These are phyloP conservation scores for Neosalanx taihuensis DNA, from an alignment of 2,797 vertebrate species.

Conservation along the genomic window DNA sequence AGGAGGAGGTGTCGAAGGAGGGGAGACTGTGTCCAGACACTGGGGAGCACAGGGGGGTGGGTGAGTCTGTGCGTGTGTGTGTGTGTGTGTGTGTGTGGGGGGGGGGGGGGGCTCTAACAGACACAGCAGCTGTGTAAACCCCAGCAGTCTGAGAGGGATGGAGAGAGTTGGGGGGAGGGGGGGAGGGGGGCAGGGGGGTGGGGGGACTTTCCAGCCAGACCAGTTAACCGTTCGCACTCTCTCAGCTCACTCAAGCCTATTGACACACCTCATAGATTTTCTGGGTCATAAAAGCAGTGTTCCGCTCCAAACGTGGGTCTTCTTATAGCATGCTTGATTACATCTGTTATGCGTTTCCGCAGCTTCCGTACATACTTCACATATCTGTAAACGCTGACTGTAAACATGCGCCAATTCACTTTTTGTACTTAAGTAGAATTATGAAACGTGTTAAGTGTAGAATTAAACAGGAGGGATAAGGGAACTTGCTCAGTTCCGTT, in stretches of 20 bases:
- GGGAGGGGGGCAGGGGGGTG: background rate
- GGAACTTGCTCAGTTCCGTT: background rate
- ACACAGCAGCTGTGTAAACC: slow-evolving; percentile 54
- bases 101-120: slow-evolving; percentile 16
- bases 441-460: too few relatives aligned
- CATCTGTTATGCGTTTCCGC: background rate
- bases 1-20: background rate
- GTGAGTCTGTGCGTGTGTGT: background rate
- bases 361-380: background rate
- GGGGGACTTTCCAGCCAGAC: slow-evolving; percentile 34
- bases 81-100: background rate
- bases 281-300: background rate
- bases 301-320: background rate
- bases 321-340: background rate
- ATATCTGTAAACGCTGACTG: background rate
- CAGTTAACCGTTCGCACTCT: slow-evolving; percentile 32
- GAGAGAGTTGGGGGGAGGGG: background rate
- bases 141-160: slow-evolving; percentile 26
- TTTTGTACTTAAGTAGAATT: too few relatives aligned
- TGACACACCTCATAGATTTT: slow-evolving; percentile 5
- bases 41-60: too few relatives aligned
- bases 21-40: background rate
- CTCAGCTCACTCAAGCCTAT: slow-evolving; percentile 19
- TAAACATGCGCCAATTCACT: too few relatives aligned
- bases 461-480: too few relatives aligned